A percentile compares a stretch with the other conserved stretches of the same genome.
phyloP scores from a whole-genome alignment of 2,888 invertebrate genomes.

The Balanococcus diminutus region DNA sequence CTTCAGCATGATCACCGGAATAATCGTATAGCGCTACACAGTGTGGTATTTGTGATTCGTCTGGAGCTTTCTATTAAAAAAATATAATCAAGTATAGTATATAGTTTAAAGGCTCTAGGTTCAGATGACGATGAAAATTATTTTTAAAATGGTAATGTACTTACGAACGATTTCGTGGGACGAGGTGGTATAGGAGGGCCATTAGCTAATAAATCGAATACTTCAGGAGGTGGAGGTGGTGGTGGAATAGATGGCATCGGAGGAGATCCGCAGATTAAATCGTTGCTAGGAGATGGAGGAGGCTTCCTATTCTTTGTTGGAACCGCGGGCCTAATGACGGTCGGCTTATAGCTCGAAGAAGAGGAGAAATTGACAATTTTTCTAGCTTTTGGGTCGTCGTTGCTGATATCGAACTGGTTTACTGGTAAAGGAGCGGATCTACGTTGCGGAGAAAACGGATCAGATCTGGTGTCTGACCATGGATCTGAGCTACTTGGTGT shows the following conservation, averaged over 20 bases:
- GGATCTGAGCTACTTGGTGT: slow-evolving; percentile 56
- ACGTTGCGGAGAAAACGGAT: slow-evolving; percentile 67
- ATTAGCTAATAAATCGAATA: slow-evolving; percentile 59
- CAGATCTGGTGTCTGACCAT: slow-evolving; percentile 59
- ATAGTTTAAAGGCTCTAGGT: too few species aligned
- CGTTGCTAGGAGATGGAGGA: neutral
- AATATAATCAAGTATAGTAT: too few species aligned
- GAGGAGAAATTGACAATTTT: slow-evolving; percentile 36
- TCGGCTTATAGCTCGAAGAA: slow-evolving; percentile 47
- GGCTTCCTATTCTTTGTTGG: neutral
- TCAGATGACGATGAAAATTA: too few species aligned
- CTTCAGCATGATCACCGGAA: slow-evolving; percentile 74
- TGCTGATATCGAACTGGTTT: slow-evolving; percentile 56
- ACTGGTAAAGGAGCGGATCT: slow-evolving; percentile 56
- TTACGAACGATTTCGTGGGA: slow-evolving; percentile 57
- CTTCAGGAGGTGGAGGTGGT: slow-evolving; percentile 72
- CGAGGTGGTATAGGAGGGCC: slow-evolving; percentile 59
- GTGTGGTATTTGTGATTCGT: slow-evolving; percentile 65
- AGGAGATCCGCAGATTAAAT: slow-evolving; percentile 61
- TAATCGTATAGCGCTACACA: slow-evolving; percentile 83
- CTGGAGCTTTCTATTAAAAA: slow-evolving; percentile 7
- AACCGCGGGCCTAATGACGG: slow-evolving; percentile 45
- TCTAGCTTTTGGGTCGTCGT: slow-evolving; percentile 56
- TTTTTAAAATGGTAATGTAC: too few species aligned
- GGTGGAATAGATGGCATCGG: slow-evolving; percentile 83